Conservation (phyloP, 1,140 invertebrate genomes). For the Drosophila albomicans region DNA sequence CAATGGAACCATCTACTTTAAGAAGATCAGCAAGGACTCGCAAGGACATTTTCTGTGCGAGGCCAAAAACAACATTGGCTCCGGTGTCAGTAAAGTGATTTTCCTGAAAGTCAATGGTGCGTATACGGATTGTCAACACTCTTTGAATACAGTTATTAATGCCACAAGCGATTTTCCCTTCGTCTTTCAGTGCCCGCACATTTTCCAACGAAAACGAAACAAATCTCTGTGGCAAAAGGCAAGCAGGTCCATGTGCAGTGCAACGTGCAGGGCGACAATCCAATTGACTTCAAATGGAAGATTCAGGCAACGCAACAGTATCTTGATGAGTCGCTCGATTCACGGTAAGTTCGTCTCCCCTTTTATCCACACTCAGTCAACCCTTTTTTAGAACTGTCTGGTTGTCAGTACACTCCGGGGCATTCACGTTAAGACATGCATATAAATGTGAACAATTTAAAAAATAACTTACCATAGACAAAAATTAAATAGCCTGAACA, state of each 20-base stretch:
- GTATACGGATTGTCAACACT: conserved; percentile 64
- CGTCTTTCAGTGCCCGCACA: conserved; percentile 90
- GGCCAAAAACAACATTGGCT: conserved; percentile 95
- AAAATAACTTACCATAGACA: no score
- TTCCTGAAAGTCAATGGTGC: conserved; percentile 94
- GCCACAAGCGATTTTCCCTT: conserved; percentile 5
- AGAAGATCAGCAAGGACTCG: conserved; percentile 92
- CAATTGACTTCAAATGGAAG: conserved; percentile 94
- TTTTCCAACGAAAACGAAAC: conserved; percentile 92
- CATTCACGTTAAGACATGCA: not conserved
- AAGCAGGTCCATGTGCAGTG: conserved; percentile 93
- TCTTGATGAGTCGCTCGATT: conserved; percentile 89
- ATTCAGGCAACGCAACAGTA: conserved; percentile 87
- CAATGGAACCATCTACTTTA: conserved; percentile 93
- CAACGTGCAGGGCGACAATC: conserved; percentile 94
- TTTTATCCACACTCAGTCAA: not conserved
- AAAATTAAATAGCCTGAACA: no score
- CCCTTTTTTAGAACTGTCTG: conserved; percentile 28
- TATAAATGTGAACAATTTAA: no score
- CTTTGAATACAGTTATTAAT: conserved; percentile 16
- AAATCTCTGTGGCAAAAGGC: conserved; percentile 90
- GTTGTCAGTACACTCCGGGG: conserved; percentile 31
- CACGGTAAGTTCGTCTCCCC: conserved; percentile 85
- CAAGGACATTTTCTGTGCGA: conserved; percentile 97
- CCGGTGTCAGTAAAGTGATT: conserved; percentile 94